Evolutionary conservation across 2,797 vertebrate species (phyloP).

Genomic region (Acanthopagrus latus): DNA sequence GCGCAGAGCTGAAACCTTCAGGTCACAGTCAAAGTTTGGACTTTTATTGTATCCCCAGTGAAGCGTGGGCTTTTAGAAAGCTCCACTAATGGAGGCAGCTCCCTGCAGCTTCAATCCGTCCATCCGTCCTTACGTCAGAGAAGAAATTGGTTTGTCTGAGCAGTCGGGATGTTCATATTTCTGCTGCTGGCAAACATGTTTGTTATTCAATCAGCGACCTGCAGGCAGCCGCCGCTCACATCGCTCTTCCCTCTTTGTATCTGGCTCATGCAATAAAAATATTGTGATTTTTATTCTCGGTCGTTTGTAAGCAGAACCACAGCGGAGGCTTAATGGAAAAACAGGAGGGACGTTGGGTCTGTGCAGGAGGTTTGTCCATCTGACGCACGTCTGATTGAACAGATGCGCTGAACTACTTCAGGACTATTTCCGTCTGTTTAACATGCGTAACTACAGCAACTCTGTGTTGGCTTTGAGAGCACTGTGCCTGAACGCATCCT

Average conservation of each 20-base stretch:
- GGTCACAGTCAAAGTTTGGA: conserved; percentile 22
- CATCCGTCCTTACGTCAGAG: not conserved
- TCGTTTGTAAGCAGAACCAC: not conserved
- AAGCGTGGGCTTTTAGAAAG: conserved; percentile 54
- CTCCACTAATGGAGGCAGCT: conserved; percentile 38
- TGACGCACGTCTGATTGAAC: too few species aligned
- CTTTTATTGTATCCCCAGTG: conserved; percentile 23
- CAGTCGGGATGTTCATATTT: conserved; percentile 17
- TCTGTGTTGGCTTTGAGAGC: too few species aligned
- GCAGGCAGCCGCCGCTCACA: not conserved
- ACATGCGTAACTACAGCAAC: not conserved
- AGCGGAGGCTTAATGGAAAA: not conserved
- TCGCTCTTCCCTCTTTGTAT: not conserved
- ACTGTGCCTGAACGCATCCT: not conserved
- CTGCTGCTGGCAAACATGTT: not conserved
- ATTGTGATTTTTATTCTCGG: conserved; percentile 7
- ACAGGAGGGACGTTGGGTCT: too few species aligned
- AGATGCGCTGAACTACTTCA: not conserved
- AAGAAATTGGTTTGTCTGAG: not conserved
- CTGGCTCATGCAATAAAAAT: not conserved
- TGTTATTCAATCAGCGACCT: not conserved
- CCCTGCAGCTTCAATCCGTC: conserved; percentile 23
- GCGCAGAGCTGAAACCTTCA: conserved; percentile 16
- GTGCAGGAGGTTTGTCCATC: not conserved
- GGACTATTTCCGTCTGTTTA: not conserved